Base-by-base conservation (phyloP, 2,113 vertebrate genomes). In the Muntiacus muntjak region DNA sequence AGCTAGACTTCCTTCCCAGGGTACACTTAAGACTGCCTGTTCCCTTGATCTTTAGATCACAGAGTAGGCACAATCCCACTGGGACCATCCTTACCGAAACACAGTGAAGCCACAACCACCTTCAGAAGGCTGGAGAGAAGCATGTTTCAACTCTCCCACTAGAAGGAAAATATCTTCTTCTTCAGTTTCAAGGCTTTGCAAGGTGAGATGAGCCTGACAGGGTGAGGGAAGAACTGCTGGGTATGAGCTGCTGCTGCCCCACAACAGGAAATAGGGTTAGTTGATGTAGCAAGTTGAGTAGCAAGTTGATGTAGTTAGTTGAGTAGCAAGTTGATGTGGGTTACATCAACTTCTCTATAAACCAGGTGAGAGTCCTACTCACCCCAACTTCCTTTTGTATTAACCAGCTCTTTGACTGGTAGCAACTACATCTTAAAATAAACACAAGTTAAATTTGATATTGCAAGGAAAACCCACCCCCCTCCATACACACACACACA, bases 231-330 rank as follows among this genome's bases (percentile, higher is more conserved):
- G 45, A 8, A 7, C 6, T 28, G 6, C 10, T 71, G 88, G 2
- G 19, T 54, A 1, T 74, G n/a, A 12, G 83, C 45, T 62, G 26
- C 40, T 62, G 55, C 57, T n/a, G 6, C 26, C 60, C 17, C 21
- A n/a, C 21, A 67, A 64, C 79, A 97, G 92, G 91, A 97, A 95
- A 47, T 26, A 54, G 45, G 30, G 28, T 47, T 94, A 11, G 55
- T 28, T 58, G 57, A 58, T 28, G 25, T 28, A 58, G 57, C 26
- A 28, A 28, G 25, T 58, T 58, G 57, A 58, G 10, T 57, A 57
- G 57, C 57, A 58, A 58, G 25, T 58, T 58, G 58, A 62, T 62
- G 58, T 62, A 62, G 28, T 15, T 15, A 62, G 14, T 33, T 60
- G 26, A 60, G 58, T 62, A 62, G 60, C 28, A 62, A 7, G 57